Percentiles rank a stretch among this genome's conserved stretches.
Conservation (phyloP, 2,113 vertebrate genomes). For the Origma solitaria region DNA sequence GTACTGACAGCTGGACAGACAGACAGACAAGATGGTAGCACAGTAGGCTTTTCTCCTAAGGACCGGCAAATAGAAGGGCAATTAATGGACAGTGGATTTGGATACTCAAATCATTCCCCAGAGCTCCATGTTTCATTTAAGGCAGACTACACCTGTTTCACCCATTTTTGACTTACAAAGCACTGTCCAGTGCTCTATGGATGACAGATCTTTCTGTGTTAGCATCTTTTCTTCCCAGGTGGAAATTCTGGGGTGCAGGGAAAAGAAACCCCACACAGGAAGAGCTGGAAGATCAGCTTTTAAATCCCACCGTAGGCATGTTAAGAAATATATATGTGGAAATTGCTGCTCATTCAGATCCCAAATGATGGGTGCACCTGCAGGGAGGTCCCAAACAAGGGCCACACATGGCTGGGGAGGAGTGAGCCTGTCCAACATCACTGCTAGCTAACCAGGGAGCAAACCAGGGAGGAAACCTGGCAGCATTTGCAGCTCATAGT, state of each 20-base stretch:
- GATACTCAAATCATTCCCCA: not conserved
- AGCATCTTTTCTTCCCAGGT: not conserved
- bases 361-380: not conserved
- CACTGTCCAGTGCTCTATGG: not conserved
- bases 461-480: not conserved
- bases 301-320: not conserved
- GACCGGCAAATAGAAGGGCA: not conserved
- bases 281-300: not conserved
- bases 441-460: not conserved
- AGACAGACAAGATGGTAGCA: not conserved
- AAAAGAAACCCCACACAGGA: not conserved
- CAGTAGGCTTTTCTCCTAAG: not conserved
- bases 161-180: not conserved
- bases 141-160: not conserved
- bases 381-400: not conserved
- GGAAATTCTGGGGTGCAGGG: not conserved
- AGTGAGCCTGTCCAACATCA: not conserved
- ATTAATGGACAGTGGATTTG: not conserved
- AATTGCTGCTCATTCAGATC: not conserved
- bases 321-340: not conserved
- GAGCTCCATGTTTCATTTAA: not conserved
- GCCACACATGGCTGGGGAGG: accelerated
- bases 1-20: not conserved
- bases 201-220: not conserved
- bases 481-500: not conserved